Evolutionary conservation across 1,140 invertebrate species (phyloP), one percentile per base, ranked within the genome.

Genomic region (Sinonovacula constricta): DNA sequence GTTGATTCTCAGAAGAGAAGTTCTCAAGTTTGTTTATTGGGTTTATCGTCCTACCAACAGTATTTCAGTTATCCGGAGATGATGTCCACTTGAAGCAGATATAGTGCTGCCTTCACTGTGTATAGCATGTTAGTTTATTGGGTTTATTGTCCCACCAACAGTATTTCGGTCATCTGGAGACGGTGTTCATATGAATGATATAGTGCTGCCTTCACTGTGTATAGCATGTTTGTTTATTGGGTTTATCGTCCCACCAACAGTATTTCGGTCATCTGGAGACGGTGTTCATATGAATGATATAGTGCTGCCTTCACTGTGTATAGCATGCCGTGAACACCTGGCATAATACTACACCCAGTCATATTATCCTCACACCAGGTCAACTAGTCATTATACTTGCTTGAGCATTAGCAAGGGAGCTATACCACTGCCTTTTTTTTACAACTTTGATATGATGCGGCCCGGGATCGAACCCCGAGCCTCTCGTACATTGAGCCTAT

Each of bases 171-270:
- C 39, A 45, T 45, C 18, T 45, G 39, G 39, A 45, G 39, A 45
- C 39, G 18, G 18, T 45, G 39, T 45, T 18, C 18, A 45, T 18
- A 10, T 45, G 39, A 45, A 18, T 10, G 39, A 45, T 45, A 45
- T 45, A 45, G 39, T 45, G 39, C 39, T 45, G 39, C 39, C 39
- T n/a, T n/a, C n/a, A n/a, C n/a, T n/a, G n/a, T n/a, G n/a, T n/a
- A n/a, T n/a, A n/a, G n/a, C n/a, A 45, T 45, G 39, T 45, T 45
- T 45, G 39, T 45, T 45, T 45, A 45, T 45, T 45, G 39, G 39
- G 39, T 45, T 45, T 45, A 45, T 10, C 39, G 39, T 45, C 39
- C 39, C 39, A 45, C 39, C 18, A 18, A 45, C 39, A 45, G 39
- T 45, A 45, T 45, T 45, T 45, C 39, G 18, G 39, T 45, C 39